A percentile compares a stretch with the other conserved stretches of the same genome.
Conservation (phyloP, 1,140 invertebrate genomes). For the Procambarus clarkii region DNA sequence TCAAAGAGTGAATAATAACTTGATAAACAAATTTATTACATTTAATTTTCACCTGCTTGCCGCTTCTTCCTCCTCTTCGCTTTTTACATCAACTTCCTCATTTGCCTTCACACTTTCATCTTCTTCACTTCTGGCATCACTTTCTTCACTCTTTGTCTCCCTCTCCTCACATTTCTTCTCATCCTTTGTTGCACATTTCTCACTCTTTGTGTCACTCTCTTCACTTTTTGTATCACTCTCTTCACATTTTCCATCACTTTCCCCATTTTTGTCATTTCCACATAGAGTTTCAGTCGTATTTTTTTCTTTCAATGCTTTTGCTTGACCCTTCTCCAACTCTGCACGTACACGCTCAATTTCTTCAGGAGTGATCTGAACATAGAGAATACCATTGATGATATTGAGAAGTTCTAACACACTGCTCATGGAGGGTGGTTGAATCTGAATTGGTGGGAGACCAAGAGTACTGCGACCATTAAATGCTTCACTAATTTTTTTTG, state of each 20-base stretch:
- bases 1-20: not conserved
- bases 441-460: slow-evolving; percentile 90
- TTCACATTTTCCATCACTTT: not conserved
- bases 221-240: slow-evolving; percentile 21
- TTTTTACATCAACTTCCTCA: slow-evolving; percentile 11
- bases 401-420: slow-evolving; percentile 98
- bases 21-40: not conserved
- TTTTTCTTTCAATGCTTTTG: slow-evolving; percentile 39
- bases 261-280: slow-evolving; percentile 5
- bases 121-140: slow-evolving; percentile 31
- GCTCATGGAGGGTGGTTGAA: slow-evolving; percentile 95
- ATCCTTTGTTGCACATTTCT: slow-evolving; percentile 18
- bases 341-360: slow-evolving; percentile 66
- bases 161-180: not conserved
- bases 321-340: slow-evolving; percentile 70
- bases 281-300: not conserved
- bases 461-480: slow-evolving; percentile 76
- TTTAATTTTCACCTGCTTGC: slow-evolving; percentile 16
- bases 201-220: slow-evolving; percentile 32
- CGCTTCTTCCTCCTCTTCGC: slow-evolving; percentile 5
- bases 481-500: slow-evolving; percentile 88
- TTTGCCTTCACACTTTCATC: not conserved
- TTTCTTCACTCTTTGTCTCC: slow-evolving; percentile 16
- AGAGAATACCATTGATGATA: slow-evolving; percentile 97
- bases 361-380: slow-evolving; percentile 86